phyloP scores from a whole-genome alignment of 2,888 invertebrate species.

The Venusia cambrica region DNA sequence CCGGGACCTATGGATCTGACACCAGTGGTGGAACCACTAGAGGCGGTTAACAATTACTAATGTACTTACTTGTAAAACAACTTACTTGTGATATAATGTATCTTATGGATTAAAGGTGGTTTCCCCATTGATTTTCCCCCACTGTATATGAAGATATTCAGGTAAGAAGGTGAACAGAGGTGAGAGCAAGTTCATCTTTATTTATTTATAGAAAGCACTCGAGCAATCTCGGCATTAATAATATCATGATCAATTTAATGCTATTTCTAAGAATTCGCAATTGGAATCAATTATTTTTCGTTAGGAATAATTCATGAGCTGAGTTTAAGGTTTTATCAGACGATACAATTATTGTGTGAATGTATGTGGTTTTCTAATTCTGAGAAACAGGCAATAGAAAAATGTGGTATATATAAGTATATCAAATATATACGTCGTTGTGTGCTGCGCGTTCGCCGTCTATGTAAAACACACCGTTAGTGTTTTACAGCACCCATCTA shows the following conservation, averaged over 20 bases:
- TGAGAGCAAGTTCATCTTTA: constrained; percentile 22
- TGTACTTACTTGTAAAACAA: no score
- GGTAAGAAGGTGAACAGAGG: constrained; percentile 20
- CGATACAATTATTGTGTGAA: not conserved
- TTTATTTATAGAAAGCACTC: constrained; percentile 27
- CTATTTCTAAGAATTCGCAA: constrained; percentile 11
- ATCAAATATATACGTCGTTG: not conserved
- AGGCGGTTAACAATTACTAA: no score
- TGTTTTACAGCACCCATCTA: no score
- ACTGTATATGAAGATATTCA: constrained; percentile 1
- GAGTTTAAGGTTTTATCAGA: constrained; percentile 6
- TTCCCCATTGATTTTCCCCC: no score
- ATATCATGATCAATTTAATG: constrained; percentile 7
- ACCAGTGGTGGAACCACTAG: no score
- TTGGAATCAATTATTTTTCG: constrained; percentile 17
- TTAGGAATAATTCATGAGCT: constrained; percentile 16
- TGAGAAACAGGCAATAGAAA: no score
- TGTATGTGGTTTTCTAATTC: not conserved
- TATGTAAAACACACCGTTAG: no score
- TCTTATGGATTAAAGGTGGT: no score
- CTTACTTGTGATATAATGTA: no score
- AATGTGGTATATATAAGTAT: no score
- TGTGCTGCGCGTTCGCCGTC: constrained; percentile 1
- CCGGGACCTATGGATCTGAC: no score
- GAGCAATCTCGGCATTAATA: constrained; percentile 11